A percentile compares a stretch with the other conserved stretches of the same genome.
Conservation (phyloP, 2,113 vertebrate species). For the Eira barbara region DNA sequence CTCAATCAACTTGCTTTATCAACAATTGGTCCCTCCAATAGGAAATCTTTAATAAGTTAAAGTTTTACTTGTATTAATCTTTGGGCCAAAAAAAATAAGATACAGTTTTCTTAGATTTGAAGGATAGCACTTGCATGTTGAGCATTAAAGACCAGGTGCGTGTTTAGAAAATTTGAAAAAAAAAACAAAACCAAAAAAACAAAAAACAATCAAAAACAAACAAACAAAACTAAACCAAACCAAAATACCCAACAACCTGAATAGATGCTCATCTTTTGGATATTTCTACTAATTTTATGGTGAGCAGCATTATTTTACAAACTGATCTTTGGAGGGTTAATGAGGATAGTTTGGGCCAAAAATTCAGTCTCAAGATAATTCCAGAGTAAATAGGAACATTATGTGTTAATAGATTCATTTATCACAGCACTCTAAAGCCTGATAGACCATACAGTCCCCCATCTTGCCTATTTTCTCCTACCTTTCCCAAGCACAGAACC, state of each 20-base stretch:
- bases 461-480: background rate
- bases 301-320: slow-evolving; percentile 38
- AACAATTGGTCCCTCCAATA: background rate
- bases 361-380: slow-evolving; percentile 51
- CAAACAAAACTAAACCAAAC: background rate
- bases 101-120: background rate
- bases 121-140: background rate
- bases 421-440: background rate
- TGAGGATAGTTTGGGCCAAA: background rate
- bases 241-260: background rate
- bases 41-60: background rate
- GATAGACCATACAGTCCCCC: background rate
- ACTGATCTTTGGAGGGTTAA: slow-evolving; percentile 41
- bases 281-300: slow-evolving; percentile 43
- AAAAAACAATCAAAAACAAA: too few species aligned
- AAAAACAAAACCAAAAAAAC: too few species aligned
- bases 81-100: background rate
- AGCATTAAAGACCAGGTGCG: background rate
- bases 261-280: background rate
- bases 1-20: background rate
- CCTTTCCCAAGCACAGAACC: too few species aligned
- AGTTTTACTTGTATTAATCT: background rate
- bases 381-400: slow-evolving; percentile 38
- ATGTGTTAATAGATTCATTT: slow-evolving; percentile 15
- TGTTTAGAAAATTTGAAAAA: background rate